Evolutionary conservation across 2,113 vertebrate genomes (phyloP).

Genomic region (Tichodroma muraria): DNA sequence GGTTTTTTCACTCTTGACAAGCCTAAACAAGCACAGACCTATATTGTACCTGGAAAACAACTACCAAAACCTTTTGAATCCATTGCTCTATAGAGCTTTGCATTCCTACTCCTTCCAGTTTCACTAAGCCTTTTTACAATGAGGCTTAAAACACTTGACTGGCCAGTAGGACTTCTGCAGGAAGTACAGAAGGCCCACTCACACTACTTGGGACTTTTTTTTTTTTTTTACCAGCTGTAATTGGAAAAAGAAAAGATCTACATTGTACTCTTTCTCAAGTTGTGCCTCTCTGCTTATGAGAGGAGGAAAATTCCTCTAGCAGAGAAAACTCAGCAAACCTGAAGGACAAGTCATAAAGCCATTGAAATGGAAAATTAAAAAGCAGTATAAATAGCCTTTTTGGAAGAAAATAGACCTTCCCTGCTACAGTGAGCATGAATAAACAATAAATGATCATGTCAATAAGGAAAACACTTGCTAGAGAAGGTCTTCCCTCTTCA

Average conservation of each 20-base stretch:
- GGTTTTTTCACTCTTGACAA: neutral
- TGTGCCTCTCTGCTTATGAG: neutral
- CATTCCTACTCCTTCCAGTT: neutral
- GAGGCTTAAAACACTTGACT: neutral
- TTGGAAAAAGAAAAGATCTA: neutral
- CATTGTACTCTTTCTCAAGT: neutral
- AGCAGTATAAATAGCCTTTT: constrained; percentile 45
- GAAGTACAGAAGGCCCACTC: neutral
- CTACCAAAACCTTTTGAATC: neutral
- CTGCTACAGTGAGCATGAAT: constrained; percentile 48
- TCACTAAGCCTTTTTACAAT: neutral
- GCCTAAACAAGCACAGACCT: neutral
- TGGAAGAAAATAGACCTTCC: constrained; percentile 60
- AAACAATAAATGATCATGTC: constrained; percentile 53
- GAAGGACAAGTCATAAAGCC: constrained; percentile 58
- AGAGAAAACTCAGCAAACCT: neutral
- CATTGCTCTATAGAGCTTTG: neutral
- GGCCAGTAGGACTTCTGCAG: neutral
- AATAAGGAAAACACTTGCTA: constrained; percentile 9
- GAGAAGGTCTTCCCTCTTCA: neutral
- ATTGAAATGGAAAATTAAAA: constrained; percentile 71
- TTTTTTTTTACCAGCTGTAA: neutral
- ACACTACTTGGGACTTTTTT: neutral
- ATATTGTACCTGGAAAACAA: neutral
- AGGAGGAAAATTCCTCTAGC: neutral